These are phyloP conservation scores for Syritta pipiens DNA, from an alignment of 2,888 invertebrate species.

Conservation along the genomic window DNA sequence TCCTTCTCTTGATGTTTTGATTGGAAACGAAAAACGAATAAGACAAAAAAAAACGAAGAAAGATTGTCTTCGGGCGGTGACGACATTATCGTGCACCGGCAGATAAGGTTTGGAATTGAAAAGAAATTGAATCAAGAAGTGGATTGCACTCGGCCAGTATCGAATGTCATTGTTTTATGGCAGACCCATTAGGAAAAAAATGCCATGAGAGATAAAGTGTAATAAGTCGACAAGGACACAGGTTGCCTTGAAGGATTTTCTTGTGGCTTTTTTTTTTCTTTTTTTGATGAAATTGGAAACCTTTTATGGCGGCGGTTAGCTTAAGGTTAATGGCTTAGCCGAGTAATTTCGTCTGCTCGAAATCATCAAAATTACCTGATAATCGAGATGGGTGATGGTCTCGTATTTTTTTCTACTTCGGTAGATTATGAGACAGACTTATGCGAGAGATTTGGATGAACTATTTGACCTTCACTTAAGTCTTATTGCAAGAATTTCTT, in stretches of 20 bases:
- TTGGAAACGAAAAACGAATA: background rate
- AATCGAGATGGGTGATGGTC: too few species aligned
- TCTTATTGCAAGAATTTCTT: too few species aligned
- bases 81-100: slow-evolving; percentile 32
- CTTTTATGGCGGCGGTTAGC: too few species aligned
- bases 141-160: slow-evolving; percentile 18
- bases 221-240: background rate
- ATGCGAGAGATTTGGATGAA: too few species aligned
- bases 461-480: too few species aligned
- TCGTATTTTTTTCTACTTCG: too few species aligned
- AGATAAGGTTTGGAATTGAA: slow-evolving; percentile 40
- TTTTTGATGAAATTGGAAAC: too few species aligned
- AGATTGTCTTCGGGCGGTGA: slow-evolving; percentile 10
- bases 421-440: too few species aligned
- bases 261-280: too few species aligned
- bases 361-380: too few species aligned
- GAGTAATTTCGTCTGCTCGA: too few species aligned
- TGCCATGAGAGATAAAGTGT: background rate
- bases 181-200: background rate
- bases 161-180: slow-evolving; percentile 17
- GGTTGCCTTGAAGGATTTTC: background rate
- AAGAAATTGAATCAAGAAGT: slow-evolving; percentile 23
- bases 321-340: background rate
- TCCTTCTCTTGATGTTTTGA: slow-evolving; percentile 2
- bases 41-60: background rate